Conservation (phyloP, 2,888 invertebrate species). For the Phengaris alcon region DNA sequence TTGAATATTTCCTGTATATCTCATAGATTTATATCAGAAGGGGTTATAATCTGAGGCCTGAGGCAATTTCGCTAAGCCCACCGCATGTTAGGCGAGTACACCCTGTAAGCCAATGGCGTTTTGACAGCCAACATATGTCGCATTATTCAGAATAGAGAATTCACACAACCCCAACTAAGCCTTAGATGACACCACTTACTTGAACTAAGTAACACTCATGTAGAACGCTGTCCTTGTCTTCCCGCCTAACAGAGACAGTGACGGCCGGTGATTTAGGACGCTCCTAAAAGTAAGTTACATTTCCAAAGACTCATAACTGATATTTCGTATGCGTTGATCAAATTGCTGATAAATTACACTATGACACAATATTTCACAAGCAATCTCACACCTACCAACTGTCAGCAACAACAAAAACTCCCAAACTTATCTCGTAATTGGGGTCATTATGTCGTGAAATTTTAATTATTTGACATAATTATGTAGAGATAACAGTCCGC, state of each 20-base stretch:
- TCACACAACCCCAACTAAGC: too few relatives aligned
- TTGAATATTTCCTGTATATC: neutral
- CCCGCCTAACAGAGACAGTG: too few relatives aligned
- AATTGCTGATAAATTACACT: neutral
- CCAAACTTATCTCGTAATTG: constrained; percentile 28
- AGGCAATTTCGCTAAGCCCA: neutral
- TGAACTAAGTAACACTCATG: too few relatives aligned
- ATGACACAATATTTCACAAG: neutral
- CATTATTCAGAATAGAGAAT: neutral
- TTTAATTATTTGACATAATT: constrained; percentile 26
- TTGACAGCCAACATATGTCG: neutral
- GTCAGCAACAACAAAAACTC: constrained; percentile 37
- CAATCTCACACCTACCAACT: neutral
- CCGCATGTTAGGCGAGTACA: neutral
- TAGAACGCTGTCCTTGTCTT: too few relatives aligned
- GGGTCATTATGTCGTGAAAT: constrained; percentile 12
- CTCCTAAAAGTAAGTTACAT: too few relatives aligned
- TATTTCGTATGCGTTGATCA: constrained; percentile 1
- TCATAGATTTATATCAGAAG: neutral
- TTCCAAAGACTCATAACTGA: neutral
- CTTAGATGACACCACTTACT: too few relatives aligned
- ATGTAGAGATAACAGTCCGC: constrained; percentile 18
- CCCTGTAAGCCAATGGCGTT: neutral
- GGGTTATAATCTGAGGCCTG: neutral
- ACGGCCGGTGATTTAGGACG: too few relatives aligned